Conservation (phyloP, 53 echinoderm and acorn worm genomes). For the Hippasteria phrygiana region DNA sequence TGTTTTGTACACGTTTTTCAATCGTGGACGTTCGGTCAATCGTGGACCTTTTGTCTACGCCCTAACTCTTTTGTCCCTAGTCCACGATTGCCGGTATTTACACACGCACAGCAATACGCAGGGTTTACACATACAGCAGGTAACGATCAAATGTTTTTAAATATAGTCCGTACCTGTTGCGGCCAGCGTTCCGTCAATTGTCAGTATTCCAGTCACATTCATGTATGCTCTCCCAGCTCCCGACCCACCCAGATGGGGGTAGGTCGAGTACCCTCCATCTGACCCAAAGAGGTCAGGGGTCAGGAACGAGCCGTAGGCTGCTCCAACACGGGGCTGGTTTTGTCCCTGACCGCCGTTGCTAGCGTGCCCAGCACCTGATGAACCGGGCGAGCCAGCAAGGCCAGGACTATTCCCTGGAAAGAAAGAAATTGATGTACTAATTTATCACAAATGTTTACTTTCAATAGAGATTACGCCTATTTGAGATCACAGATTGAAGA, state of each 20-base stretch:
- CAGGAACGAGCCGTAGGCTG: constrained; percentile 81
- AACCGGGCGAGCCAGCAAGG: constrained; percentile 60
- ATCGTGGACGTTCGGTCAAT: too few relatives aligned
- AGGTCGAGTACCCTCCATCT: constrained; percentile 80
- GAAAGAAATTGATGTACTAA: neutral
- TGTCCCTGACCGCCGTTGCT: constrained; percentile 84
- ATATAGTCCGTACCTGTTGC: constrained; percentile 67
- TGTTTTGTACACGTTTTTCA: too few relatives aligned
- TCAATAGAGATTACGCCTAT: neutral
- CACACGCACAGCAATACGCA: too few relatives aligned
- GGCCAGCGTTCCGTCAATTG: constrained; percentile 77
- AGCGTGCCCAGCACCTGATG: constrained; percentile 88
- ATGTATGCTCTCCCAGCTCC: constrained; percentile 82
- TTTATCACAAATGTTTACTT: neutral
- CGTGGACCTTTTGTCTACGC: too few relatives aligned
- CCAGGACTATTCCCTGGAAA: constrained; percentile 76
- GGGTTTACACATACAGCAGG: too few relatives aligned
- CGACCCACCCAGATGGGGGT: constrained; percentile 83
- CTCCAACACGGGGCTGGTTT: constrained; percentile 74
- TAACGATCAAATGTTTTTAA: neutral
- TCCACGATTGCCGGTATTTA: too few relatives aligned
- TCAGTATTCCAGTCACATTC: constrained; percentile 64
- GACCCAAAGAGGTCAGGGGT: constrained; percentile 82
- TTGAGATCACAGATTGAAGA: too few relatives aligned
- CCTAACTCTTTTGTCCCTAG: too few relatives aligned